These are phyloP conservation scores for Pimpla rufipes DNA, from an alignment of 2,888 invertebrate genomes.

Conservation along the genomic window DNA sequence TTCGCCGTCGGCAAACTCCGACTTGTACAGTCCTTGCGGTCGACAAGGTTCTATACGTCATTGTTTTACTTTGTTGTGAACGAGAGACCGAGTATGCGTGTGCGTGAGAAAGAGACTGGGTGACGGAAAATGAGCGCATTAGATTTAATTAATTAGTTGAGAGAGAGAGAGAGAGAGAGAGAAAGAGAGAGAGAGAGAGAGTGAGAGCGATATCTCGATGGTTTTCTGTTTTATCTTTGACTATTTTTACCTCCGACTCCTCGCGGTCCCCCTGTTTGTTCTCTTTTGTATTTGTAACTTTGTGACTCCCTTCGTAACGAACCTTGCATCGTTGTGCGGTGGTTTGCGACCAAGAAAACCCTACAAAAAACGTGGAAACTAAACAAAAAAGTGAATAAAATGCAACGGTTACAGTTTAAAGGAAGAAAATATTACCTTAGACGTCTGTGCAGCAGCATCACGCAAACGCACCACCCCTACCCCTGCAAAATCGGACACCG, in stretches of 20 bases:
- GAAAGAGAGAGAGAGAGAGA: conserved; percentile 63
- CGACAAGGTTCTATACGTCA: conserved; percentile 81
- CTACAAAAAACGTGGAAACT: conserved; percentile 36
- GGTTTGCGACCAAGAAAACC: conserved; percentile 41
- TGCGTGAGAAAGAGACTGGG: conserved; percentile 27
- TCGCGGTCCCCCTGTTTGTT: conserved; percentile 48
- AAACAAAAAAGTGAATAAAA: conserved; percentile 29
- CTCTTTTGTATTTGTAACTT: conserved; percentile 41
- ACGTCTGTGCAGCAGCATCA: conserved; percentile 12
- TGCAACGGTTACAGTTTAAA: conserved; percentile 39
- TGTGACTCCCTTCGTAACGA: conserved; percentile 46
- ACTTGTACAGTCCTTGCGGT: conserved; percentile 82
- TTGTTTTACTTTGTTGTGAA: conserved; percentile 79
- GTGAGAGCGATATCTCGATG: conserved; percentile 63
- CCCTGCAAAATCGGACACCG: conserved; percentile 16
- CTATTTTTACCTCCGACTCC: conserved; percentile 56
- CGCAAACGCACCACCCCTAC: not conserved
- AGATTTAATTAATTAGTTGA: conserved; percentile 66
- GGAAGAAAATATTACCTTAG: conserved; percentile 29
- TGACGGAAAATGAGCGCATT: conserved; percentile 57
- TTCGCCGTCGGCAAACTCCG: conserved; percentile 80
- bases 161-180: conserved; percentile 51
- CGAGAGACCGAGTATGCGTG: conserved; percentile 46
- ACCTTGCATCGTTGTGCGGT: conserved; percentile 52
- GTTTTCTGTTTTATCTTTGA: conserved; percentile 61